Conservation (phyloP, 2,797 vertebrate species). For the Toxotes lorentzi region DNA sequence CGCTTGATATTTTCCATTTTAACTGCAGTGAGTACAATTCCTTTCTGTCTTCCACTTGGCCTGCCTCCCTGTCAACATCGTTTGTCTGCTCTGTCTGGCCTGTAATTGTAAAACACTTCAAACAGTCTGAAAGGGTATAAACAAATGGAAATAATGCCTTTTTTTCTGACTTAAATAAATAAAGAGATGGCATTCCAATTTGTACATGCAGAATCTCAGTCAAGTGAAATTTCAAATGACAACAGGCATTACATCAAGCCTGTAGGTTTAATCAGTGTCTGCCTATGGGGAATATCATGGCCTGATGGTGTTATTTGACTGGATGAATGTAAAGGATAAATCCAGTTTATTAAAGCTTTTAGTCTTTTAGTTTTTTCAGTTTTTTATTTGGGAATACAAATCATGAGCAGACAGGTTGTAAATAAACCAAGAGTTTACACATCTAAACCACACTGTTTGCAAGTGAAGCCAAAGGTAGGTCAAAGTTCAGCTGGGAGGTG, state of each 20-base stretch:
- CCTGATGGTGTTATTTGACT: neutral
- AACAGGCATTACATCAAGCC: constrained; percentile 16
- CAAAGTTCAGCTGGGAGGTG: too few relatives aligned
- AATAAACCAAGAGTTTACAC: neutral
- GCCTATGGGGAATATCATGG: neutral
- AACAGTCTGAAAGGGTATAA: constrained; percentile 68
- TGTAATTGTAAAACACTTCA: constrained; percentile 76
- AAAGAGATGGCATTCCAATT: constrained; percentile 44
- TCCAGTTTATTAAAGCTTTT: neutral
- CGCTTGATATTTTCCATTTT: constrained; percentile 76
- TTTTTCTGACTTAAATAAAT: constrained; percentile 49
- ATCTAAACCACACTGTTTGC: too few relatives aligned
- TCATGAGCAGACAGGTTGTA: neutral
- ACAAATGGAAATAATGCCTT: constrained; percentile 63
- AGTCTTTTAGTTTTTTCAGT: neutral
- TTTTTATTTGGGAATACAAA: neutral
- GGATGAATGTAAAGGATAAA: neutral
- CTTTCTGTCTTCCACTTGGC: constrained; percentile 73
- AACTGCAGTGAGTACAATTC: constrained; percentile 64
- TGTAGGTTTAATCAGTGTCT: constrained; percentile 20
- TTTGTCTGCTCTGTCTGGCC: constrained; percentile 73
- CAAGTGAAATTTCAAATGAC: constrained; percentile 36
- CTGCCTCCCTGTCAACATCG: constrained; percentile 67
- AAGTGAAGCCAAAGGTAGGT: too few relatives aligned
- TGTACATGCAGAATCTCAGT: constrained; percentile 14